A percentile compares a stretch with the other conserved stretches of the same genome.
Evolutionary conservation across 2,113 vertebrate species (phyloP).

Genomic region (Delphinus delphis): DNA sequence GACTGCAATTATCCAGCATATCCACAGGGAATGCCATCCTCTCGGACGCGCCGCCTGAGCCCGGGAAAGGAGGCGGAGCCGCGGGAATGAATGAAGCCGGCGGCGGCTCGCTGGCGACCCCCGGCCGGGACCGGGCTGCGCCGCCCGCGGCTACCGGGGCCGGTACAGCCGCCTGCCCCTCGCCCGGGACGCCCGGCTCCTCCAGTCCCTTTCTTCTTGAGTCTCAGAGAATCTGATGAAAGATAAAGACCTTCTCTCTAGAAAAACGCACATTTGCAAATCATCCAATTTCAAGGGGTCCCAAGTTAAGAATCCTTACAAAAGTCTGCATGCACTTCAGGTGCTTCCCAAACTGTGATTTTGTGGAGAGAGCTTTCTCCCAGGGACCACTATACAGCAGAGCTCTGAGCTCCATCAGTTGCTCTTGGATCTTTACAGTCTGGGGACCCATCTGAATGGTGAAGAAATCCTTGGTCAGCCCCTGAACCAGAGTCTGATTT

Average conservation of each 20-base stretch:
- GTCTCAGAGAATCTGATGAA: background rate
- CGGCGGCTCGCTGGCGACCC: background rate
- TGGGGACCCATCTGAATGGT: background rate
- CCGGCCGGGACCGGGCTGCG: background rate
- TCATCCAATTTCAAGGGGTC: background rate
- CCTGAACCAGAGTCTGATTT: background rate
- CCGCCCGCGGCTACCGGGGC: background rate
- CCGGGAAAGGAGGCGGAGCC: constrained; percentile 61
- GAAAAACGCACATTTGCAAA: background rate
- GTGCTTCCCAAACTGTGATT: background rate
- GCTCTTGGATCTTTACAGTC: background rate
- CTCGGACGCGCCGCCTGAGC: constrained; percentile 24
- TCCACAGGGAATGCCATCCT: constrained; percentile 94
- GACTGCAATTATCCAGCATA: constrained; percentile 84
- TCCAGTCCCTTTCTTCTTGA: constrained; percentile 26
- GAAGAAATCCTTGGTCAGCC: background rate
- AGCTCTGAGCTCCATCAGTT: background rate
- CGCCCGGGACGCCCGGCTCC: background rate
- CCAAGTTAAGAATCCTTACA: background rate
- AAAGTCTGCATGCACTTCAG: background rate
- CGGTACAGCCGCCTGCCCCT: background rate
- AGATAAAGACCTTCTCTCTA: background rate
- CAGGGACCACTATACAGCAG: background rate
- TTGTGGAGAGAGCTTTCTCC: background rate
- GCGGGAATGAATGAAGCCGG: constrained; percentile 71